Base-by-base conservation (phyloP, 2,888 invertebrate species). In the Aethes cnicana region DNA sequence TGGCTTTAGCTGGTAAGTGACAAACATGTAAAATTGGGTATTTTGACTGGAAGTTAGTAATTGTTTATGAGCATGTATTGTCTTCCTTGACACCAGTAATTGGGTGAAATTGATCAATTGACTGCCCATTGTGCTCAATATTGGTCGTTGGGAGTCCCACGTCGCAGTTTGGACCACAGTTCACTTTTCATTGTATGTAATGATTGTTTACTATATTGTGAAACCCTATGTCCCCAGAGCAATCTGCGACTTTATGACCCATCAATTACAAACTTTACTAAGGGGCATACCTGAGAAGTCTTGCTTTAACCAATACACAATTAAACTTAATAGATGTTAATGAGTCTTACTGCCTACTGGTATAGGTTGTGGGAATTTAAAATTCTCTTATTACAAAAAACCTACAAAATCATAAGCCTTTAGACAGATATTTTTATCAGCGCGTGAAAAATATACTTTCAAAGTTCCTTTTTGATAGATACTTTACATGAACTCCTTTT, bases 1-100 rank as follows among this genome's bases (percentile, higher is more conserved):
- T 85, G 90, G 90, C 75, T 90, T 91, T 81, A 90, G 85, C 80
- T 91, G 91, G 91, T 90, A 66, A 84, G 81, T 70, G 53, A 50
- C 41, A 58, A 53, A 59, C 58, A 61, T 59, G 56, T 65, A 55
- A 18, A 25, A 39, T 39, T 12, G 8, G 8, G 9, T 39, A 32
- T 39, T 39, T 44, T 18, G 37, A 52, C n/a, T 28, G 68, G 68
- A 66, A 72, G 74, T 76, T 68, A 64, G 62, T 63, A 69, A 66
- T 76, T 78, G 63, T 81, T 74, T 78, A 64, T 73, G 62, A 66
- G 65, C 71, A 61, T 76, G 67, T 70, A 75, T 77, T 75, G 77
- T 68, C 74, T 76, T 74, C 71, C 62, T 63, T 72, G 72, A 66
- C 67, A 68, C 71, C 62, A 65, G 44, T 74, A 79, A 81, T 81